Percentiles rank a stretch among this genome's conserved stretches.
phyloP scores from a whole-genome alignment of 2,113 vertebrate genomes.

The Lonchura striata region DNA sequence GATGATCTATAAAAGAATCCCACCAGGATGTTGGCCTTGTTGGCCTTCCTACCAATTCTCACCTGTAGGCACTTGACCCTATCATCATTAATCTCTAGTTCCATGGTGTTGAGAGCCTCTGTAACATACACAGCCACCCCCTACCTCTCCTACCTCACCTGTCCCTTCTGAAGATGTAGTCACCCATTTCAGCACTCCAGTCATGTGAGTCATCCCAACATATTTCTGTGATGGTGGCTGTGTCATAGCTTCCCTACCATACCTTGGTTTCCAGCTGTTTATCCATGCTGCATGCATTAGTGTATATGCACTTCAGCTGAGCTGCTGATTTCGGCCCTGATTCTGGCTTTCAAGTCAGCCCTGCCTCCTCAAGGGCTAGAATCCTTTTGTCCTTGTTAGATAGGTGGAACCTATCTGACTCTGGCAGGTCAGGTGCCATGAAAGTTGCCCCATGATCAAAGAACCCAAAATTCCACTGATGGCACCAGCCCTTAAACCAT shows the following conservation, averaged over 20 bases:
- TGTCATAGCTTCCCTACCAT: background rate
- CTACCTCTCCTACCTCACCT: background rate
- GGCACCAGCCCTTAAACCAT: background rate
- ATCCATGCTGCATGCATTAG: background rate
- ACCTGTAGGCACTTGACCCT: background rate
- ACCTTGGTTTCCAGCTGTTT: background rate
- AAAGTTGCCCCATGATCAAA: background rate
- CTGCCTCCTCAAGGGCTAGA: background rate
- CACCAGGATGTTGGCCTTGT: background rate
- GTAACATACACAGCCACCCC: background rate
- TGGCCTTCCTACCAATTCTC: background rate
- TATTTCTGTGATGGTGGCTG: background rate
- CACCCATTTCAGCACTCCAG: background rate
- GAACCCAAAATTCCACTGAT: background rate
- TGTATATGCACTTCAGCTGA: background rate
- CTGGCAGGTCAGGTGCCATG: background rate
- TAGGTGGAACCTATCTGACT: background rate
- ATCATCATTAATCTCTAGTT: background rate
- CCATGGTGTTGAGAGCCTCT: accelerated
- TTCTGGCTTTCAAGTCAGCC: background rate
- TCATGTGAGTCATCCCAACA: background rate
- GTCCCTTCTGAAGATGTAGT: background rate
- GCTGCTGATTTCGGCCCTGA: background rate
- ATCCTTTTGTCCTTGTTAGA: background rate
- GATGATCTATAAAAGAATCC: background rate